Evolutionary conservation across 2,888 invertebrate genomes (phyloP).

Genomic region (Myopa testacea): DNA sequence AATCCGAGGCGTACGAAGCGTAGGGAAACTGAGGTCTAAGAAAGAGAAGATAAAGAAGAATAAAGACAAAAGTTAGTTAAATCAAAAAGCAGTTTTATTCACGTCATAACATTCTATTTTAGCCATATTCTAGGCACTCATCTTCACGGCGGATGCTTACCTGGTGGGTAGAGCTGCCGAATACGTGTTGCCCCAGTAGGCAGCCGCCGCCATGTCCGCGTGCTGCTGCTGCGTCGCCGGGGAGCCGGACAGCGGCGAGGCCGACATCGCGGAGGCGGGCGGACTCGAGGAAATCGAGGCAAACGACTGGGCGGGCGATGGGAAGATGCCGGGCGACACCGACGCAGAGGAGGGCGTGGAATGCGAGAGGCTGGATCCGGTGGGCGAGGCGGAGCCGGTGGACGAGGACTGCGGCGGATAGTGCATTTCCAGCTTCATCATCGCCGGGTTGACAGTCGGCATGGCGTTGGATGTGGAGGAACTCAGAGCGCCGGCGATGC

Average conservation of each 20-base stretch:
- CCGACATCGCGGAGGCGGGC: constrained; percentile 52
- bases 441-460: constrained; percentile 34
- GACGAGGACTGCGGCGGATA: constrained; percentile 68
- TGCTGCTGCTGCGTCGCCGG: constrained; percentile 42
- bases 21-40: constrained; percentile 65
- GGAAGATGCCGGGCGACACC: constrained; percentile 66
- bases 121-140: too few species aligned
- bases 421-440: constrained; percentile 63
- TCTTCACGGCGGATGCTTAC: constrained; percentile 56
- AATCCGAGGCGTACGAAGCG: constrained; percentile 66
- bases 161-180: constrained; percentile 60
- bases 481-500: neutral
- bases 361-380: constrained; percentile 59
- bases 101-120: too few species aligned
- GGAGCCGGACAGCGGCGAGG: constrained; percentile 55
- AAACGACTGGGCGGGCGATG: constrained; percentile 65
- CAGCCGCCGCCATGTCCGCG: constrained; percentile 53
- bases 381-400: constrained; percentile 65
- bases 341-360: constrained; percentile 65
- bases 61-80: constrained; percentile 23
- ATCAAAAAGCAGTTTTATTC: too few species aligned
- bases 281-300: constrained; percentile 62
- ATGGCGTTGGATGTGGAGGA: constrained; percentile 1
- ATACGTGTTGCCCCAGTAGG: constrained; percentile 62
- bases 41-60: neutral